Evolutionary conservation across 1,140 invertebrate genomes (phyloP).

Genomic region (Drusus annulatus): DNA sequence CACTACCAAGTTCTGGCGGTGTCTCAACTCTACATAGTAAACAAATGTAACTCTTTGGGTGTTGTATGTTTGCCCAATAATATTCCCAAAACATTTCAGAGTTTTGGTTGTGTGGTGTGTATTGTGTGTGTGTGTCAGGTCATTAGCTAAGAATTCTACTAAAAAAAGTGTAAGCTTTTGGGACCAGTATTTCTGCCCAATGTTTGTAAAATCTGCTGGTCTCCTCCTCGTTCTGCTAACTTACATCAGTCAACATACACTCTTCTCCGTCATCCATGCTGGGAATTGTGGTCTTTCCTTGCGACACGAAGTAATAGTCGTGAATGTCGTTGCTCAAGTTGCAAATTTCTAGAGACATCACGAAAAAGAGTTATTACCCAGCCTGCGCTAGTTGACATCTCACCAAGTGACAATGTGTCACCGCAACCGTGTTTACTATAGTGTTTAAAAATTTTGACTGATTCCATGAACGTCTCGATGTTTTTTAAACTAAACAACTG

Average conservation of each 20-base stretch:
- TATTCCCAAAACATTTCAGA: background rate
- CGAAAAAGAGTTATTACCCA: constrained; percentile 44
- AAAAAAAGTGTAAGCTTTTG: constrained; percentile 37
- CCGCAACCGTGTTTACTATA: background rate
- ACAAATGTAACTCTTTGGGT: background rate
- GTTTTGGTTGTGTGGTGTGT: background rate
- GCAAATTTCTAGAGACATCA: constrained; percentile 60
- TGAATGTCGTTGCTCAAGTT: constrained; percentile 85
- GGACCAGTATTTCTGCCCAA: constrained; percentile 38
- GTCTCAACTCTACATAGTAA: background rate
- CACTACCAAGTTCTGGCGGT: background rate
- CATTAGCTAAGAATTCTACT: constrained; percentile 1
- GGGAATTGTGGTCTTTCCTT: constrained; percentile 96
- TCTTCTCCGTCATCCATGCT: constrained; percentile 97
- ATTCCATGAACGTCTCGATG: background rate
- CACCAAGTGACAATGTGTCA: background rate
- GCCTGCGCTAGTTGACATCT: background rate
- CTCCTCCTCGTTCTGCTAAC: constrained; percentile 62
- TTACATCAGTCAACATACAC: constrained; percentile 93
- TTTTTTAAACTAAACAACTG: background rate
- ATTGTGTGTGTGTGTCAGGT: constrained; percentile 7
- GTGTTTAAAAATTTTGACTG: background rate
- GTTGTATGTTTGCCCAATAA: constrained; percentile 32
- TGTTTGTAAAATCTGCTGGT: constrained; percentile 10
- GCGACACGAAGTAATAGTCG: constrained; percentile 95